Evolutionary conservation across 1,140 invertebrate genomes (phyloP).

Genomic region (Solen grandis): DNA sequence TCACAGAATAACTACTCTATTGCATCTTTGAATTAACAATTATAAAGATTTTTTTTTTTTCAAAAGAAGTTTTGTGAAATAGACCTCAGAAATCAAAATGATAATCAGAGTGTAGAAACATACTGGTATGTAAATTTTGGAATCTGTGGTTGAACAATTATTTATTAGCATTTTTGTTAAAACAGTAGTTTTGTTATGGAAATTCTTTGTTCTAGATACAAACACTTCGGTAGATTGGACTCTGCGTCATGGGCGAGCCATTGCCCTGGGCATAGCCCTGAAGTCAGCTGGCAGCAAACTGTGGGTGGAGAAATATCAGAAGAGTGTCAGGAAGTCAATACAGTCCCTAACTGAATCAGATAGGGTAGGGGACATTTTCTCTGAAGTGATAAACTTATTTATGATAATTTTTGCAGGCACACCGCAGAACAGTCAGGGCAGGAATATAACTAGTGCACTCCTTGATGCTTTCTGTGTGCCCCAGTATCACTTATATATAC

Average conservation of each 20-base stretch:
- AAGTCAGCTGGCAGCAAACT: slow-evolving; percentile 88
- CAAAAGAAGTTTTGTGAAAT: too few relatives aligned
- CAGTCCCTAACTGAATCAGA: slow-evolving; percentile 63
- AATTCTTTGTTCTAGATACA: slow-evolving; percentile 63
- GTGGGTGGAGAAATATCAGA: slow-evolving; percentile 49
- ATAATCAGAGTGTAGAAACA: too few relatives aligned
- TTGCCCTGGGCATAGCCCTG: slow-evolving; percentile 92
- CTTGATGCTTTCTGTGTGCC: neutral
- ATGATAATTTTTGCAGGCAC: too few relatives aligned
- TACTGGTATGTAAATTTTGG: too few relatives aligned
- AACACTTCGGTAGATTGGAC: slow-evolving; percentile 84
- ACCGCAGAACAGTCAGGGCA: neutral
- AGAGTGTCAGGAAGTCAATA: slow-evolving; percentile 57
- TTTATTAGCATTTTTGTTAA: too few relatives aligned
- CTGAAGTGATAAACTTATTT: too few relatives aligned
- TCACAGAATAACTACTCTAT: too few relatives aligned
- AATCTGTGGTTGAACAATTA: too few relatives aligned
- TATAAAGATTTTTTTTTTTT: too few relatives aligned
- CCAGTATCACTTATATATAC: neutral
- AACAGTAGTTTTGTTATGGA: too few relatives aligned
- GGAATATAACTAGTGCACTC: neutral
- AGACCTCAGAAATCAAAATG: too few relatives aligned
- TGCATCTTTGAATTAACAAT: too few relatives aligned
- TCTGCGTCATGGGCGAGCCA: slow-evolving; percentile 90
- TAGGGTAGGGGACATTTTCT: slow-evolving; percentile 56